These are phyloP conservation scores for Rhinoptilus africanus DNA, from an alignment of 2,113 vertebrate species.

Conservation along the genomic window DNA sequence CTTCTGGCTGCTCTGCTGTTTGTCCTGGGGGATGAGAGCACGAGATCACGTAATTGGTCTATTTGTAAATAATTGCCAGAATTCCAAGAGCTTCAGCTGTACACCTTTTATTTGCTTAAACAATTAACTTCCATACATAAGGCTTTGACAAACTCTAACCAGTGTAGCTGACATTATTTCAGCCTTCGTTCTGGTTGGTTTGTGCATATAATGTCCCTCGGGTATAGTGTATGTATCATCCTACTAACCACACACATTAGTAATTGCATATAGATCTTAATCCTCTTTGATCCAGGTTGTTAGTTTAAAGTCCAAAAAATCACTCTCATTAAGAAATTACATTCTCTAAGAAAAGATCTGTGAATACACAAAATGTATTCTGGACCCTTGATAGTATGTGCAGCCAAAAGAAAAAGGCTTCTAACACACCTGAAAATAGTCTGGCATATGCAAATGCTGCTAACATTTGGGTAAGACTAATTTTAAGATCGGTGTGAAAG, in stretches of 20 bases:
- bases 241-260: neutral
- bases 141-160: neutral
- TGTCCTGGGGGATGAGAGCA: neutral
- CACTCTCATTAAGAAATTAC: neutral
- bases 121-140: neutral
- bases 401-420: neutral
- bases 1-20: slow-evolving; percentile 64
- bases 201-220: neutral
- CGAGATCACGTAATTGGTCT: neutral
- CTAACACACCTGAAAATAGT: neutral
- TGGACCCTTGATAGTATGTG: fast-evolving
- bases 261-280: neutral
- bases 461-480: neutral
- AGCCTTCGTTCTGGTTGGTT: neutral
- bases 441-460: neutral
- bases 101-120: neutral
- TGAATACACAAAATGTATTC: neutral
- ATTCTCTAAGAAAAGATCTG: neutral
- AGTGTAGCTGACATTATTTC: neutral
- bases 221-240: no score
- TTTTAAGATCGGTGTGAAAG: fast-evolving
- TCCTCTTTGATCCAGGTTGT: neutral
- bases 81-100: neutral
- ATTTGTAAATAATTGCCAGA: neutral
- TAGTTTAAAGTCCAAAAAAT: neutral